Conservation (phyloP, 1,140 invertebrate genomes). For the Trichonephila inaurata region DNA sequence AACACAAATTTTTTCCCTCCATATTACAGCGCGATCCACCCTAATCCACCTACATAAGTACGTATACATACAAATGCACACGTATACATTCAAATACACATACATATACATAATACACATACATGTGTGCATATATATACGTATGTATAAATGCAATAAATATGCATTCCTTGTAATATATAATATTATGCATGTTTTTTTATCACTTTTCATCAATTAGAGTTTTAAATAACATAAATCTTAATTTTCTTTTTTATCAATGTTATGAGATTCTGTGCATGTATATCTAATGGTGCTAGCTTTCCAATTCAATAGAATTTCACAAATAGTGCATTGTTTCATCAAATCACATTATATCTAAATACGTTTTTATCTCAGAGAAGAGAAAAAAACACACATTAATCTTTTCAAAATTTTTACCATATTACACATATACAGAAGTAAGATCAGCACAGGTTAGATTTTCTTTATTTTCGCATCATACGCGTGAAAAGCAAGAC, state of each 20-base stretch:
- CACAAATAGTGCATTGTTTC: not conserved
- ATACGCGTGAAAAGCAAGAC: not conserved
- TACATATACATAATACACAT: no score
- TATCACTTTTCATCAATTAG: not conserved
- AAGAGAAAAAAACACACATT: not conserved
- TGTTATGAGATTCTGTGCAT: not conserved
- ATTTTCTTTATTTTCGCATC: not conserved
- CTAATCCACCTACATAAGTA: no score
- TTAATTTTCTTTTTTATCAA: not conserved
- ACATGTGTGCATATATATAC: no score
- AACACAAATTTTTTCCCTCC: no score
- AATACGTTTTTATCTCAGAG: not conserved
- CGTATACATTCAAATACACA: no score
- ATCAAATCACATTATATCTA: not conserved
- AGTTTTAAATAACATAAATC: not conserved
- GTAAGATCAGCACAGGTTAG: not conserved
- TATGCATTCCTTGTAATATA: not conserved
- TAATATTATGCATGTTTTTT: not conserved
- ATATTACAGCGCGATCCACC: no score
- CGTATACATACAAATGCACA: no score
- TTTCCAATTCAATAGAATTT: not conserved
- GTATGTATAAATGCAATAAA: not conserved
- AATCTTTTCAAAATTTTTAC: not conserved
- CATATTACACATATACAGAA: not conserved
- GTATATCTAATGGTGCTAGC: not conserved